Conservation (phyloP, 2,113 vertebrate species). For the Epinephelus lanceolatus region DNA sequence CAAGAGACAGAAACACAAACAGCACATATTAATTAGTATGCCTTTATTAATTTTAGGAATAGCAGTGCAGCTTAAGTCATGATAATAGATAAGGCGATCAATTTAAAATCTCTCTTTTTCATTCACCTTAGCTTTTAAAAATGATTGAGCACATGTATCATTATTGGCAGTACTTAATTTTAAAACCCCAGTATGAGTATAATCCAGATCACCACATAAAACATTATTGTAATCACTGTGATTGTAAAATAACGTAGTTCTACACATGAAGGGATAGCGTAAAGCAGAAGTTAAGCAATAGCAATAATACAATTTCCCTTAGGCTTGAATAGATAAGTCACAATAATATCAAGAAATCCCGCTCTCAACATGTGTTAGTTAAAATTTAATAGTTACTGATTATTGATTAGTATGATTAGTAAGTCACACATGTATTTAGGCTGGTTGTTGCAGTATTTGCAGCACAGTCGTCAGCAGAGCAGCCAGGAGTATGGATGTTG, state of each 20-base stretch:
- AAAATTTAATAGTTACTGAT: neutral
- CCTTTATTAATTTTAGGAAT: constrained; percentile 14
- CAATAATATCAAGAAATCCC: neutral
- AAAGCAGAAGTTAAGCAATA: neutral
- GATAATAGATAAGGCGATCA: neutral
- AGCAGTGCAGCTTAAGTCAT: constrained; percentile 1
- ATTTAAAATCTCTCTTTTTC: neutral
- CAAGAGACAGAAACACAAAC: neutral
- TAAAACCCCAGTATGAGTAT: neutral
- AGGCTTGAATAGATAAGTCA: neutral
- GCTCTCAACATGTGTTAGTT: neutral
- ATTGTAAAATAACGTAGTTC: neutral
- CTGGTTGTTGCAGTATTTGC: constrained; percentile 27
- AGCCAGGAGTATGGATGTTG: constrained; percentile 11
- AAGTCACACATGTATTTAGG: neutral
- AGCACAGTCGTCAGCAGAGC: constrained; percentile 34
- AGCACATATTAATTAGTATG: neutral
- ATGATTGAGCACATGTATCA: neutral
- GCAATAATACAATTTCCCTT: neutral
- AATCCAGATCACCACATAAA: neutral
- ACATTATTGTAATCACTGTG: neutral
- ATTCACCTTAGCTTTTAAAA: neutral
- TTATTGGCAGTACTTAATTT: neutral
- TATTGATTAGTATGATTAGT: neutral
- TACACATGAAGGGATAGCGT: neutral